A percentile compares a stretch with the other conserved stretches of the same genome.
Evolutionary conservation across 2,888 invertebrate species (phyloP).

Genomic region (Eupelmus urozonus): DNA sequence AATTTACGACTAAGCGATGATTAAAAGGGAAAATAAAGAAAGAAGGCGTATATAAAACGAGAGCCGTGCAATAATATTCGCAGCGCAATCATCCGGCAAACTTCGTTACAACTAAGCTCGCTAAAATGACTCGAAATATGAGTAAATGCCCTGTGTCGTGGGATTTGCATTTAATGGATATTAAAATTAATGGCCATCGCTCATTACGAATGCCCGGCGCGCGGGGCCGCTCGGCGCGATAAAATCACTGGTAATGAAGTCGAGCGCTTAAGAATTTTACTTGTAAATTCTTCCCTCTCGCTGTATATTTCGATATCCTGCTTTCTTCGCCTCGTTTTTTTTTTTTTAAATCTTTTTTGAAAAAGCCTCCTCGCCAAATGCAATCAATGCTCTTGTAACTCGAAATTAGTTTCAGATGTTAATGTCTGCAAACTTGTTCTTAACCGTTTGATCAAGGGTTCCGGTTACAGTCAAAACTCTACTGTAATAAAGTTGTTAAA

Average conservation of each 20-base stretch:
- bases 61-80: slow-evolving; percentile 8
- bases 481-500: too few species aligned
- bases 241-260: slow-evolving; percentile 76
- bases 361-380: slow-evolving; percentile 27
- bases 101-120: slow-evolving; percentile 72
- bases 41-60: neutral
- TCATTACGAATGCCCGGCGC: slow-evolving; percentile 75
- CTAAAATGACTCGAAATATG: slow-evolving; percentile 74
- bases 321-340: neutral
- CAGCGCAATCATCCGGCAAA: slow-evolving; percentile 64
- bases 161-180: slow-evolving; percentile 76
- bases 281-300: slow-evolving; percentile 76
- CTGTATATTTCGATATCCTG: slow-evolving; percentile 73
- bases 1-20: too few species aligned
- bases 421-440: neutral
- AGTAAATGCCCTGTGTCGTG: slow-evolving; percentile 74
- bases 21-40: neutral
- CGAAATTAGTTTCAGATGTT: neutral
- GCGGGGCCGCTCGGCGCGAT: slow-evolving; percentile 63
- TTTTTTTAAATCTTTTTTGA: neutral
- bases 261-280: slow-evolving; percentile 72
- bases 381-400: slow-evolving; percentile 11
- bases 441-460: too few species aligned
- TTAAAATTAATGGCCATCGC: slow-evolving; percentile 76
- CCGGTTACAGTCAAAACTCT: too few species aligned